Conservation (phyloP, 2,113 vertebrate species). For the Calidris pugnax region DNA sequence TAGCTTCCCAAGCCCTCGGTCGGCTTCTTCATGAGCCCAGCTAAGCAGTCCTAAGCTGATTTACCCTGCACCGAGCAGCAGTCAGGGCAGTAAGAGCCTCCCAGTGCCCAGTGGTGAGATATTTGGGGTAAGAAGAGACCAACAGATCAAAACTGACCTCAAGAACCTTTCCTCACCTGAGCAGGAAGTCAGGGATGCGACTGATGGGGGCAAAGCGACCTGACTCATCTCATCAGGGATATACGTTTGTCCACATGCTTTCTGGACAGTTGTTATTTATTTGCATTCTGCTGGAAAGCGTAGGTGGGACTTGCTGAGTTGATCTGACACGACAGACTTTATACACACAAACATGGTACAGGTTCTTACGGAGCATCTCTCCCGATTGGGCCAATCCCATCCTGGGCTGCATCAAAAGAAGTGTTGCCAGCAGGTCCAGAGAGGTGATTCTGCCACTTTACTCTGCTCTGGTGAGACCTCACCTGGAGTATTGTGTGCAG, state of each 20-base stretch:
- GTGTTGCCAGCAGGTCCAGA: too few relatives aligned
- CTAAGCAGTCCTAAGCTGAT: accelerated
- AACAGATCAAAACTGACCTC: background rate
- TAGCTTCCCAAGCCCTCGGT: background rate
- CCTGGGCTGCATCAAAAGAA: too few relatives aligned
- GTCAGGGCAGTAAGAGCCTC: background rate
- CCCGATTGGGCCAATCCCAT: too few relatives aligned
- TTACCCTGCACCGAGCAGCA: background rate
- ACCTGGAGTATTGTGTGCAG: too few relatives aligned
- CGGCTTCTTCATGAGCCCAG: background rate
- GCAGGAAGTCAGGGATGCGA: background rate
- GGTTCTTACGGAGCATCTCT: background rate
- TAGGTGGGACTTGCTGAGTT: background rate
- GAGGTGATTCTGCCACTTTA: too few relatives aligned
- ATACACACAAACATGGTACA: accelerated
- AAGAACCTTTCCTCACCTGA: background rate
- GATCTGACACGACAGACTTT: background rate
- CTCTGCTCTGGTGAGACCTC: too few relatives aligned
- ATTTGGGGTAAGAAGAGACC: background rate
- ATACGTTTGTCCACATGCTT: background rate
- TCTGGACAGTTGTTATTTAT: accelerated
- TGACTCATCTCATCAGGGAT: background rate
- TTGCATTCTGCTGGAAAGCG: background rate
- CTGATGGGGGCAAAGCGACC: background rate
- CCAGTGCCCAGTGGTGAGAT: background rate